These are phyloP conservation scores for Coptotermes formosanus DNA, from an alignment of 1,140 invertebrate genomes.

Conservation along the genomic window DNA sequence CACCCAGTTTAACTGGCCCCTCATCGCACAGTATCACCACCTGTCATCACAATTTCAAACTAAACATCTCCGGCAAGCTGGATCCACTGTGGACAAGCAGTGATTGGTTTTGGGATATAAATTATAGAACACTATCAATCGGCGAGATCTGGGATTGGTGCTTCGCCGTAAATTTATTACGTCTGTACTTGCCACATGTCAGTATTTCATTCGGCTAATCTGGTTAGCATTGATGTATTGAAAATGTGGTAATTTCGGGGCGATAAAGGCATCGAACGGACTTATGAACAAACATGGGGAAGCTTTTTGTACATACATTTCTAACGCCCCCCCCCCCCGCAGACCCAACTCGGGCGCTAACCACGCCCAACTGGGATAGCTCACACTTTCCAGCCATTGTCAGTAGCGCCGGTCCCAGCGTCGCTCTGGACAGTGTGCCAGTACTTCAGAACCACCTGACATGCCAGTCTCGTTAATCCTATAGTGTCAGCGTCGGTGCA, in stretches of 20 bases:
- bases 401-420: neutral
- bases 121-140: neutral
- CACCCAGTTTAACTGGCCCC: neutral
- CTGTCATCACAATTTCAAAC: conserved; percentile 6
- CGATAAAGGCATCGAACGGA: neutral
- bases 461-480: neutral
- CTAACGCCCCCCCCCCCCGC: neutral
- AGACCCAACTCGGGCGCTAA: neutral
- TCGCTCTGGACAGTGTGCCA: too few species aligned
- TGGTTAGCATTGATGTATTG: conserved; percentile 2
- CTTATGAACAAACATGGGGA: neutral
- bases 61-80: neutral
- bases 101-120: conserved; percentile 4
- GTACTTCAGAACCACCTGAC: neutral
- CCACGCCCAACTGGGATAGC: neutral
- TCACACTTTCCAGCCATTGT: neutral
- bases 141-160: neutral
- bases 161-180: neutral
- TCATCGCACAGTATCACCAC: neutral
- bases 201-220: neutral
- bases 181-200: neutral
- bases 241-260: neutral
- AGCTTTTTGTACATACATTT: neutral
- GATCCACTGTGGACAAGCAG: neutral
- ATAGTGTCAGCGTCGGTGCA: too few species aligned